A percentile compares a stretch with the other conserved stretches of the same genome.
Conservation (phyloP, 2,888 invertebrate species). For the Beris morrisii region DNA sequence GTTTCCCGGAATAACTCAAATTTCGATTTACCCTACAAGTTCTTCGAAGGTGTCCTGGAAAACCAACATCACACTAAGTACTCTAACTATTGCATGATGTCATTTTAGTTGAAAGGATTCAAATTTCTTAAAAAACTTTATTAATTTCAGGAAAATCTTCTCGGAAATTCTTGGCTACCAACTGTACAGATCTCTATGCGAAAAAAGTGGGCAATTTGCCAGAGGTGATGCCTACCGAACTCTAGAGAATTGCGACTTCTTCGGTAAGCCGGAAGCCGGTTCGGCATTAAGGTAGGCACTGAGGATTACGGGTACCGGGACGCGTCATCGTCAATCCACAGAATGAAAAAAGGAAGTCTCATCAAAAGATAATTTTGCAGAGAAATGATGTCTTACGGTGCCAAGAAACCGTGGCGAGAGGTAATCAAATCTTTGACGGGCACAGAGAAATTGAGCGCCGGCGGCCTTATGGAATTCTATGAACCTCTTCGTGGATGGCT, state of each 20-base stretch:
- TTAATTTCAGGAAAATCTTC: slow-evolving; percentile 61
- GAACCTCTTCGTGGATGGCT: slow-evolving; percentile 76
- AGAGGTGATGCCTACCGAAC: slow-evolving; percentile 54
- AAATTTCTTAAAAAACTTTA: not conserved
- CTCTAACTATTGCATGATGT: not conserved
- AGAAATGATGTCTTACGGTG: slow-evolving; percentile 69
- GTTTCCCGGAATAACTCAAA: slow-evolving; percentile 63
- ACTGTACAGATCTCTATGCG: slow-evolving; percentile 72
- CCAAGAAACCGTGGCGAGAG: slow-evolving; percentile 77
- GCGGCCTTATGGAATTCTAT: slow-evolving; percentile 78
- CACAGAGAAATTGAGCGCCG: slow-evolving; percentile 71
- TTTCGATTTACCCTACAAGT: slow-evolving; percentile 70
- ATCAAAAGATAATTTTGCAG: slow-evolving; percentile 53
- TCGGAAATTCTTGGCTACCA: slow-evolving; percentile 77
- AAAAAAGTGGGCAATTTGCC: slow-evolving; percentile 74
- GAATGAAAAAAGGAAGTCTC: not conserved
- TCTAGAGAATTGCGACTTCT: slow-evolving; percentile 84
- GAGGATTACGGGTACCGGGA: no score
- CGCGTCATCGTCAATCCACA: not conserved
- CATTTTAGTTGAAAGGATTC: not conserved
- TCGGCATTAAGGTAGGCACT: slow-evolving; percentile 58
- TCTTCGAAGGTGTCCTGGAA: slow-evolving; percentile 66
- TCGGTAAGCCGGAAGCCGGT: slow-evolving; percentile 76
- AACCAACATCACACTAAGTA: slow-evolving; percentile 63
- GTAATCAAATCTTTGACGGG: slow-evolving; percentile 80